Conservation (phyloP, 2,113 vertebrate genomes). For the Gambusia affinis region DNA sequence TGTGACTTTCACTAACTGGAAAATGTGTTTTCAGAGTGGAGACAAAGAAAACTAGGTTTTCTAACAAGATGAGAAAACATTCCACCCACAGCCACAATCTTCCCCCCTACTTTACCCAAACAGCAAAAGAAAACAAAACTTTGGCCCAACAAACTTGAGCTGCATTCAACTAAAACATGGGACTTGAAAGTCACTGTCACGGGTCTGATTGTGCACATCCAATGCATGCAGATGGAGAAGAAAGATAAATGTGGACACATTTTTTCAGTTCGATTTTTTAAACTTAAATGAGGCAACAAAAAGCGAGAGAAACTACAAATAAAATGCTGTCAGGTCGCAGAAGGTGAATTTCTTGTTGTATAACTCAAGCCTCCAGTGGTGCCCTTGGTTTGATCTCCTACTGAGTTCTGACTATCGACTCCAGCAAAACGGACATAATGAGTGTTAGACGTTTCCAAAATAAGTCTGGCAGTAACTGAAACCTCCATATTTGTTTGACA, state of each 20-base stretch:
- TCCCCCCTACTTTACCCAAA: background rate
- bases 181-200: background rate
- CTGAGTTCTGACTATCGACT: constrained; percentile 50
- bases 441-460: constrained; percentile 55
- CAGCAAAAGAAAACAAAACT: background rate
- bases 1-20: background rate
- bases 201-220: background rate
- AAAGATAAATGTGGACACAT: constrained; percentile 23
- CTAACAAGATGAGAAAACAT: background rate
- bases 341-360: constrained; percentile 57
- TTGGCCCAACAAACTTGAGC: no score
- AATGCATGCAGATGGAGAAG: constrained; percentile 3
- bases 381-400: constrained; percentile 55
- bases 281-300: constrained; percentile 23
- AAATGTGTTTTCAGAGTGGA: background rate
- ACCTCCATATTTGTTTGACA: constrained; percentile 49
- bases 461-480: constrained; percentile 33
- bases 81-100: background rate
- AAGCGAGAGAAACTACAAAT: constrained; percentile 47
- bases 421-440: constrained; percentile 61
- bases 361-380: constrained; percentile 60
- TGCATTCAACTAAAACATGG: background rate
- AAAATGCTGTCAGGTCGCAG: constrained; percentile 47
- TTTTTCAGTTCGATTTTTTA: constrained; percentile 23
- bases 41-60: background rate